Percentiles rank a stretch among this genome's conserved stretches.
Conservation (phyloP, 2,888 invertebrate species). For the Portevinia maculata region DNA sequence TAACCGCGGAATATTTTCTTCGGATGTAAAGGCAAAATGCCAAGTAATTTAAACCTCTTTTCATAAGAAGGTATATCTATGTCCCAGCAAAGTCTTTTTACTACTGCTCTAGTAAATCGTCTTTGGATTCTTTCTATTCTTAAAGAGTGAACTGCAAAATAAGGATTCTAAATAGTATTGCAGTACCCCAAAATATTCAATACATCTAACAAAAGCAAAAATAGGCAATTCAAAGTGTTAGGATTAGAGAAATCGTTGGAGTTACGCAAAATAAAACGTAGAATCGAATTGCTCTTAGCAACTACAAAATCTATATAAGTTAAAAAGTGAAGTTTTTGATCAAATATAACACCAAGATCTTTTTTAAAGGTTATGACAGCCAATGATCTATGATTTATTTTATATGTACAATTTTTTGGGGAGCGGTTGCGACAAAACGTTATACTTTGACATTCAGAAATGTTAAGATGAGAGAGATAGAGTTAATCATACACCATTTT, state of each 20-base stretch:
- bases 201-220: slow-evolving; percentile 8
- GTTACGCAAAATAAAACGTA: too few species aligned
- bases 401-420: background rate
- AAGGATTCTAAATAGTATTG: background rate
- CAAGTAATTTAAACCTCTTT: slow-evolving; percentile 3
- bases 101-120: background rate
- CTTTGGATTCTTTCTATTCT: background rate
- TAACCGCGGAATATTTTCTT: background rate
- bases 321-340: background rate
- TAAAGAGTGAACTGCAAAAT: background rate
- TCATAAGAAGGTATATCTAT: slow-evolving; percentile 7
- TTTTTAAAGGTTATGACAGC: background rate
- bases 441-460: background rate
- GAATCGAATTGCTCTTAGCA: too few species aligned
- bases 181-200: slow-evolving; percentile 11
- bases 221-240: background rate
- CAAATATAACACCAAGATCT: slow-evolving; percentile 1
- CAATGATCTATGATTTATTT: background rate
- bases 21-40: background rate
- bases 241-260: background rate
- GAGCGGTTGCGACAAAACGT: background rate
- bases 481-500: too few species aligned
- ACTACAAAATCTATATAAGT: background rate
- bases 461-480: background rate
- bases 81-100: slow-evolving; percentile 2